phyloP scores from a whole-genome alignment of 1,140 invertebrate species.

The Teleogryllus occipitalis region DNA sequence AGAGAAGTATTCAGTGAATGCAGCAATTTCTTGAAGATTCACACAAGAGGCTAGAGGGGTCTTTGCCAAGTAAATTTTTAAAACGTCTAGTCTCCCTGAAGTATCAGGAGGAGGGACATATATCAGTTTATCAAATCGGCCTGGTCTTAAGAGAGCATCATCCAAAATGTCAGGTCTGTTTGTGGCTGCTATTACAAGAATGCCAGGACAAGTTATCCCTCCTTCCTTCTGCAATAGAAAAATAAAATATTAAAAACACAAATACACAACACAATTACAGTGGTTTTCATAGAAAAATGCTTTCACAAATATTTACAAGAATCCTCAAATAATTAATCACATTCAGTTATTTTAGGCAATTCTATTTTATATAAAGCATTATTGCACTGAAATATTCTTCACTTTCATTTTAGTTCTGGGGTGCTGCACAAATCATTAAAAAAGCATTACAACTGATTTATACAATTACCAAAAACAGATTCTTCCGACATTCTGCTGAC shows the following conservation, averaged over 20 bases:
- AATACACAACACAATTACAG: neutral
- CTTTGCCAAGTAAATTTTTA: slow-evolving; percentile 47
- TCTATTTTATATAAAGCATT: too few relatives aligned
- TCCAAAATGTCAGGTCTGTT: slow-evolving; percentile 74
- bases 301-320: too few relatives aligned
- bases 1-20: slow-evolving; percentile 55
- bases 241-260: neutral
- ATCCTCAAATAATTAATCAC: too few relatives aligned
- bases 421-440: too few relatives aligned
- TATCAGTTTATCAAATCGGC: slow-evolving; percentile 63
- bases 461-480: too few relatives aligned
- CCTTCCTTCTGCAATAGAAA: neutral
- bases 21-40: slow-evolving; percentile 48
- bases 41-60: slow-evolving; percentile 54
- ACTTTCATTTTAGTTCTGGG: too few relatives aligned
- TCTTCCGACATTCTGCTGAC: too few relatives aligned
- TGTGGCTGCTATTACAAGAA: slow-evolving; percentile 65
- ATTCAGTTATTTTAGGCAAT: too few relatives aligned
- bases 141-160: slow-evolving; percentile 63
- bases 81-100: slow-evolving; percentile 48
- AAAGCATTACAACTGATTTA: too few relatives aligned
- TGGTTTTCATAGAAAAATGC: too few relatives aligned
- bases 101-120: slow-evolving; percentile 65
- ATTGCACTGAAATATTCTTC: too few relatives aligned
- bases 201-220: slow-evolving; percentile 28